A percentile compares a stretch with the other conserved stretches of the same genome.
phyloP scores from a whole-genome alignment of 2,797 vertebrate genomes.

The Coluber constrictor region DNA sequence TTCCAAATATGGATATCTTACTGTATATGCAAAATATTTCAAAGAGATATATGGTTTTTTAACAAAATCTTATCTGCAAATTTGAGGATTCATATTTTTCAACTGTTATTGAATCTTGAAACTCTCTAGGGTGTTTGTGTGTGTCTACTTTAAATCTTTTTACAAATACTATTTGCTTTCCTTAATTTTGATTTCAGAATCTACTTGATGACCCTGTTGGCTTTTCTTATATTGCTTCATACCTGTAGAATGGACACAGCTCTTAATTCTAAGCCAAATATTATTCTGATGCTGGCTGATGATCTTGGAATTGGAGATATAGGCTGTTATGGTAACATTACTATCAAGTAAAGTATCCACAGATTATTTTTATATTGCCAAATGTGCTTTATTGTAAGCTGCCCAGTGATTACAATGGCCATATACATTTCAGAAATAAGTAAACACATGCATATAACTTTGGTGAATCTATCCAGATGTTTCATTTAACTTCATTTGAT shows the following conservation, averaged over 20 bases:
- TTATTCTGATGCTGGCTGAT: constrained; percentile 85
- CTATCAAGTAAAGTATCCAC: constrained; percentile 73
- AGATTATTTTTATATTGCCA: neutral
- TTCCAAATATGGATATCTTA: neutral
- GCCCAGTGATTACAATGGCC: neutral
- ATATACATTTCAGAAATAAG: neutral
- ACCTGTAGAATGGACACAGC: fast-evolving
- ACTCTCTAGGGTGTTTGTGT: neutral
- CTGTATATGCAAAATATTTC: neutral
- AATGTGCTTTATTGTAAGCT: neutral
- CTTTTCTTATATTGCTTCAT: neutral
- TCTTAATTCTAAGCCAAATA: constrained; percentile 71
- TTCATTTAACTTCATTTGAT: neutral
- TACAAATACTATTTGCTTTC: neutral
- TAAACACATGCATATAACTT: neutral
- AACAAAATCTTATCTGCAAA: neutral
- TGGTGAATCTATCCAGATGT: neutral
- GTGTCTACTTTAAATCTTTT: neutral
- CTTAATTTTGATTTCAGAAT: constrained; percentile 38
- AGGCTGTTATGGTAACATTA: constrained; percentile 85
- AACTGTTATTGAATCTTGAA: neutral
- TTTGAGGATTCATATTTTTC: neutral
- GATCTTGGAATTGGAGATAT: constrained; percentile 87
- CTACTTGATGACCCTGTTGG: neutral
- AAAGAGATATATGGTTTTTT: neutral